Percentiles rank a stretch among this genome's conserved stretches.
Conservation (phyloP, 2,888 invertebrate species). For the Caenorhabditis sp. region DNA sequence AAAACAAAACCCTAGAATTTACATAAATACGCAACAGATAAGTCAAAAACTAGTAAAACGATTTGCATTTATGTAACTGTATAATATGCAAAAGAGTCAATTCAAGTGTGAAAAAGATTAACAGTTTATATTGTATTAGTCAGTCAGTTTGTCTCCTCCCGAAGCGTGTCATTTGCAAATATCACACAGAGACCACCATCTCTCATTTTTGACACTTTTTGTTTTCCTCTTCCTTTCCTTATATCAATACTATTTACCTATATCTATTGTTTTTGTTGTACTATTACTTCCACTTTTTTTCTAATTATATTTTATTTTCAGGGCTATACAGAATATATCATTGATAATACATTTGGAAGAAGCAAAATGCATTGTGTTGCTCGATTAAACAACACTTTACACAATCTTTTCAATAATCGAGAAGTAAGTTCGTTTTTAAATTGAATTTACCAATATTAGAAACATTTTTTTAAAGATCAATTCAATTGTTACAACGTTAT, state of each 20-base stretch:
- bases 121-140: not conserved
- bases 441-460: not conserved
- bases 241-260: constrained; percentile 2
- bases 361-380: constrained; percentile 38
- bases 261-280: too few species aligned
- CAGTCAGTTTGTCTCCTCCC: not conserved
- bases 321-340: not conserved
- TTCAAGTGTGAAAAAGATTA: constrained; percentile 1
- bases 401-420: constrained; percentile 40
- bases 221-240: constrained; percentile 7
- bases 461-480: constrained; percentile 24
- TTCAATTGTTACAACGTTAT: constrained; percentile 18
- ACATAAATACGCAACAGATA: not conserved
- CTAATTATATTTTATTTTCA: not conserved
- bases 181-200: not conserved
- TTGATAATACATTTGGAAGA: too few species aligned
- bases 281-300: constrained; percentile 4
- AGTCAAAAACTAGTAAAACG: not conserved
- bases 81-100: not conserved
- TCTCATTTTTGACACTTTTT: constrained; percentile 6
- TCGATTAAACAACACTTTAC: constrained; percentile 38
- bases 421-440: constrained; percentile 18
- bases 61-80: not conserved
- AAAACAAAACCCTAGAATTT: not conserved
- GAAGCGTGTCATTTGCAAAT: constrained; percentile 1